These are phyloP conservation scores for Teinopalpus imperialis DNA, from an alignment of 2,888 invertebrate genomes.

Conservation along the genomic window DNA sequence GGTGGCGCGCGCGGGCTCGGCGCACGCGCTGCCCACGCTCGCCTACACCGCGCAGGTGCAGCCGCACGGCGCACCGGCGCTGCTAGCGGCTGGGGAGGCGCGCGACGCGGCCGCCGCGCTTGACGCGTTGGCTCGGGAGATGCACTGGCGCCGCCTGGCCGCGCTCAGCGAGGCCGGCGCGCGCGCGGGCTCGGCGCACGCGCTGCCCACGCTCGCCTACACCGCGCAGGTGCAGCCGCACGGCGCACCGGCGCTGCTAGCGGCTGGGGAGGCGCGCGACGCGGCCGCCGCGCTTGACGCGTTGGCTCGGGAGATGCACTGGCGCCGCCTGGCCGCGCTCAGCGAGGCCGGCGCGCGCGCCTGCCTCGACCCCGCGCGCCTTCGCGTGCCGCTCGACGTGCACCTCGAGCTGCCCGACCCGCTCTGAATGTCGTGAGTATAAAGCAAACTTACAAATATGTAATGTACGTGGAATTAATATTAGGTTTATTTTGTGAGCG, in stretches of 20 bases:
- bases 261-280: constrained; percentile 46
- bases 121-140: constrained; percentile 29
- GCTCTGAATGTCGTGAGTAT: constrained; percentile 23
- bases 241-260: constrained; percentile 33
- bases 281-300: constrained; percentile 43
- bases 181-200: constrained; percentile 45
- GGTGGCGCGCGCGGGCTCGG: constrained; percentile 53
- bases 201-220: constrained; percentile 47
- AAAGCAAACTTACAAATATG: too few species aligned
- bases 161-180: constrained; percentile 55
- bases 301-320: constrained; percentile 35
- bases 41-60: constrained; percentile 58
- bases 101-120: constrained; percentile 49
- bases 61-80: constrained; percentile 34
- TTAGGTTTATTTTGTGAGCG: too few species aligned
- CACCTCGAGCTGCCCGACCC: constrained; percentile 64
- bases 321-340: constrained; percentile 58
- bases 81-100: constrained; percentile 42
- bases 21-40: constrained; percentile 55
- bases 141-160: constrained; percentile 55
- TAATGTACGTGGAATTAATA: too few species aligned
- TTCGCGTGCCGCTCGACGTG: too few species aligned
- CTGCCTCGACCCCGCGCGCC: too few species aligned
- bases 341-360: constrained; percentile 54
- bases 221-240: constrained; percentile 48